Conservation (phyloP, 2,113 vertebrate species). For the Crotalus viridis region DNA sequence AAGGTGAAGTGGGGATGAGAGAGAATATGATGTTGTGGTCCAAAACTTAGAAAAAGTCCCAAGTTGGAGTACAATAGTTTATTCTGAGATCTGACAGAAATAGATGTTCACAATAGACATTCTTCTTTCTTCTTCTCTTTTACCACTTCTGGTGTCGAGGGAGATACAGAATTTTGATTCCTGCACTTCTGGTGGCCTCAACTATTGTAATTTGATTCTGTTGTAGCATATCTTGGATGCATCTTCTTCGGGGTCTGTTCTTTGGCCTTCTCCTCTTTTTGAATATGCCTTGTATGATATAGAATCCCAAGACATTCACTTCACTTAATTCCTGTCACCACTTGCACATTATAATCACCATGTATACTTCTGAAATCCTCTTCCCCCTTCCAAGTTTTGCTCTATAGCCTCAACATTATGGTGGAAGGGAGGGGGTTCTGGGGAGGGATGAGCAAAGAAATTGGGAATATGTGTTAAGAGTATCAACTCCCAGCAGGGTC, state of each 20-base stretch:
- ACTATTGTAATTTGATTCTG: not conserved
- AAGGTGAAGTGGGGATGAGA: not conserved
- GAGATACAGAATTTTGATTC: not conserved
- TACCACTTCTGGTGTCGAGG: not conserved
- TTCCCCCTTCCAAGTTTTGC: not conserved
- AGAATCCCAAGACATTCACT: not conserved
- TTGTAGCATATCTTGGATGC: not conserved
- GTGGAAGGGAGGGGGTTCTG: not conserved
- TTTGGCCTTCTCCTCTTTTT: not conserved
- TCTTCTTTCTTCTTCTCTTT: not conserved
- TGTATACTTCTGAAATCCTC: not conserved
- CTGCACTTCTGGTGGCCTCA: not conserved
- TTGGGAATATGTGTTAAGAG: not conserved
- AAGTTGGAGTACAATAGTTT: not conserved
- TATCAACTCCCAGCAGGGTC: not conserved
- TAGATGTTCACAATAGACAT: not conserved
- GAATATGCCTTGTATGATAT: not conserved
- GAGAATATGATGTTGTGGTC: not conserved
- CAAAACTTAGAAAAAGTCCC: not conserved
- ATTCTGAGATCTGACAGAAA: not conserved
- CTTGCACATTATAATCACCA: not conserved
- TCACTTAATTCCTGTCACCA: not conserved
- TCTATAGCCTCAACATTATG: not conserved
- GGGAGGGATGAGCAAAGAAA: too few relatives aligned
- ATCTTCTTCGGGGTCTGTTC: not conserved